Evolutionary conservation across 1,140 invertebrate genomes (phyloP), one percentile per base, ranked within the genome.

Genomic region (Hirudo medicinalis): DNA sequence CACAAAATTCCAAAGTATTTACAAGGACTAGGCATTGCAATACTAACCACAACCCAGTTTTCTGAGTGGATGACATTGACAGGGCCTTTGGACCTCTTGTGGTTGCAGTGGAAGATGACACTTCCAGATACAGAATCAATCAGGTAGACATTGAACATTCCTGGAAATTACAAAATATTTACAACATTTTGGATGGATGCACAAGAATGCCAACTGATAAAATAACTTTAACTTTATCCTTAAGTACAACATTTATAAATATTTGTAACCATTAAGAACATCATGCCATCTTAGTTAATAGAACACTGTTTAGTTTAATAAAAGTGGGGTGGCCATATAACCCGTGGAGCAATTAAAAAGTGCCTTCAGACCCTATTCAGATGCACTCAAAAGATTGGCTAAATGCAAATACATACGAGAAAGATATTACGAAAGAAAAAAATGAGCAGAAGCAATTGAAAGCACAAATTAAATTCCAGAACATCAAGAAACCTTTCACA

Each of bases 21-120:
- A 63, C 22, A n/a, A 27, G 4, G 5, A 60, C 4, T 6, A 8
- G 15, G 27, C 20, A 22, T 25, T 70, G 19, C 13, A 57, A 57
- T 40, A 80, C 81, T 78, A 75, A 86, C 85, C 76, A 96, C 89
- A 27, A 97, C 78, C 91, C 92, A 97, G 83, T 99, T 97, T 83
- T 99, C 96, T 0, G 92, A 91, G 84, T 97, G 94, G 36, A 97
- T 89, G 68, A 97, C 84, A 78, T 92, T 88, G 60, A 96, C 83
- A 15, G 94, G 91, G 11, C 89, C 88, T 60, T 86, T 86, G 49
- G 90, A 89, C 79, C 88, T 86, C 74, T 90, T 89, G 79, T 94
- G 91, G 72, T 79, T 80, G 25, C 80, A 80, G 72, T 83, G 83
- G 76, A 85, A 85, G 22, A 87, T 77, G 43, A 87, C 78, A 72